Percentiles rank a stretch among this genome's conserved stretches.
These are phyloP conservation scores for Sinosuthora webbiana DNA, from an alignment of 2,113 vertebrate genomes.

Conservation along the genomic window DNA sequence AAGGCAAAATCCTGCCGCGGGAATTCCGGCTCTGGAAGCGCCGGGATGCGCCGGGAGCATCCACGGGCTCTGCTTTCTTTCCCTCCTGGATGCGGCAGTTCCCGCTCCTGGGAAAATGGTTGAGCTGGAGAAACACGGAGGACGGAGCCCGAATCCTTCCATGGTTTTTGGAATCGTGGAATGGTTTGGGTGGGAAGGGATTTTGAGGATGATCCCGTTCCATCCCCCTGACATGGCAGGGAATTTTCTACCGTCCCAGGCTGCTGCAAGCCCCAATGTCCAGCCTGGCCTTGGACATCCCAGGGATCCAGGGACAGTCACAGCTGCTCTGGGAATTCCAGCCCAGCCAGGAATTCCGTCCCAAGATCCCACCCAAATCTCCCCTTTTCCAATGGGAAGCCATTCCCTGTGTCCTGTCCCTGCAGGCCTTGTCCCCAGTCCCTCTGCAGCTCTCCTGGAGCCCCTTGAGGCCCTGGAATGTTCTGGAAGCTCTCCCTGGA, in stretches of 20 bases:
- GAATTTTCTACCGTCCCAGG: rapidly evolving
- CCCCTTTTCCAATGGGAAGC: neutral
- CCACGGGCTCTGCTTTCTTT: neutral
- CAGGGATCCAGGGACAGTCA: neutral
- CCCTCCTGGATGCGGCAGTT: neutral
- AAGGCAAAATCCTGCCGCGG: neutral
- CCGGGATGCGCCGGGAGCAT: neutral
- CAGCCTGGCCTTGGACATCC: rapidly evolving
- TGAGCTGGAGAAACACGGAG: neutral
- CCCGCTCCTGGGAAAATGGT: neutral
- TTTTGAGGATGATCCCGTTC: neutral
- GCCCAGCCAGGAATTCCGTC: neutral
- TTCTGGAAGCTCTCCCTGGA: neutral
- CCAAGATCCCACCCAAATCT: neutral
- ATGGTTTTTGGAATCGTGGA: neutral
- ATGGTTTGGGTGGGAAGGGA: neutral
- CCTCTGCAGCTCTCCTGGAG: neutral
- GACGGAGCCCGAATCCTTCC: neutral
- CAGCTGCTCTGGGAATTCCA: neutral
- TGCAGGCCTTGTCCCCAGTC: neutral
- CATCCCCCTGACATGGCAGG: neutral
- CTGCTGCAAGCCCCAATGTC: neutral
- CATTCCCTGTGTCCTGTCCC: neutral
- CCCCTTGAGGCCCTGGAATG: neutral
- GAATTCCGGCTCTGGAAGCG: rapidly evolving